These are phyloP conservation scores for Melikaiella ostensackeni DNA, from an alignment of 2,888 invertebrate species.

Conservation along the genomic window DNA sequence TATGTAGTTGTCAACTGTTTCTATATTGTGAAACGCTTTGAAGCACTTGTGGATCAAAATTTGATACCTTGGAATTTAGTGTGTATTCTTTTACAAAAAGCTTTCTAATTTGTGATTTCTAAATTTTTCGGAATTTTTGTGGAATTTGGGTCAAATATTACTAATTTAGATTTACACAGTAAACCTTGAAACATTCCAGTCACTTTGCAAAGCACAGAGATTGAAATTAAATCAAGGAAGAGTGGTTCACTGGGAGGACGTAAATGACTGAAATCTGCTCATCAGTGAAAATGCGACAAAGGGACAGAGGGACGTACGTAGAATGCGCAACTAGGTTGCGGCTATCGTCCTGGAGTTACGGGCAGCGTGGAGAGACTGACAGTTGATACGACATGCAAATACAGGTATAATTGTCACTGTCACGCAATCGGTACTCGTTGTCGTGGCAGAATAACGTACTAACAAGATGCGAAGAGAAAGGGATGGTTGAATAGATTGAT, in stretches of 20 bases:
- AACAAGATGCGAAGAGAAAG: slow-evolving; percentile 44
- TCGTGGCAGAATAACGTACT: slow-evolving; percentile 48
- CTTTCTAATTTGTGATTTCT: no score
- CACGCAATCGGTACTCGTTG: slow-evolving; percentile 61
- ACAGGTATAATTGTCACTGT: slow-evolving; percentile 62
- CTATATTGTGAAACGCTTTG: no score
- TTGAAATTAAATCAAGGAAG: background rate
- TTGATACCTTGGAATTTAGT: no score
- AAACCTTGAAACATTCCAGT: background rate
- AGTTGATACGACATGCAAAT: slow-evolving; percentile 65
- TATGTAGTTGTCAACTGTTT: no score
- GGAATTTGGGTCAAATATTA: no score
- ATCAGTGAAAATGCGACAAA: slow-evolving; percentile 34
- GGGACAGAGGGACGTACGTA: slow-evolving; percentile 26
- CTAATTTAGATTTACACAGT: background rate
- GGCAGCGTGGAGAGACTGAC: slow-evolving; percentile 54
- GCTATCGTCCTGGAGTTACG: slow-evolving; percentile 52
- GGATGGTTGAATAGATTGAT: slow-evolving; percentile 39
- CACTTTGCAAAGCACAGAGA: background rate
- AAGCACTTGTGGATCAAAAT: no score
- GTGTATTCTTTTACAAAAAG: no score
- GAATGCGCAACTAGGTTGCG: slow-evolving; percentile 51
- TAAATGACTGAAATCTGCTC: slow-evolving; percentile 30
- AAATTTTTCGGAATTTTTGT: no score
- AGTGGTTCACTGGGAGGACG: background rate